These are phyloP conservation scores for Argyresthia goedartella DNA, from an alignment of 2,888 invertebrate genomes.

Conservation along the genomic window DNA sequence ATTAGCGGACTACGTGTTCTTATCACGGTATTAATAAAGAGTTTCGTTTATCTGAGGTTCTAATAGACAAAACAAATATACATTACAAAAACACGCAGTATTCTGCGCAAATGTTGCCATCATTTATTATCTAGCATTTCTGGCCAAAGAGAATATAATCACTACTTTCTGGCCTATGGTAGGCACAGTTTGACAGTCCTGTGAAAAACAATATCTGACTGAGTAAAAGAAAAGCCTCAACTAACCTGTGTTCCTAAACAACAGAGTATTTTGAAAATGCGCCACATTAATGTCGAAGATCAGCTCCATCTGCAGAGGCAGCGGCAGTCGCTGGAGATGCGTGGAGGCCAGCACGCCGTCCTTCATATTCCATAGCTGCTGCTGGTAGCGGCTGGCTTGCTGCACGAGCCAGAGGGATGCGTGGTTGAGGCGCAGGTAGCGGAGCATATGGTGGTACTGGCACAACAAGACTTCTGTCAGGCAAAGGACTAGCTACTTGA, in stretches of 20 bases:
- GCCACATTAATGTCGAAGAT: conserved; percentile 59
- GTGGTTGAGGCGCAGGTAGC: conserved; percentile 35
- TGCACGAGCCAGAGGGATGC: conserved; percentile 33
- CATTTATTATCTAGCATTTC: too few relatives aligned
- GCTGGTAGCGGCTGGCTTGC: conserved; percentile 45
- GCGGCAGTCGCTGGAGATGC: conserved; percentile 39
- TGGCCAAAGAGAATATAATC: too few relatives aligned
- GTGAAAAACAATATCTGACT: too few relatives aligned
- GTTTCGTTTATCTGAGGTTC: too few relatives aligned
- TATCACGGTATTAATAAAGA: too few relatives aligned
- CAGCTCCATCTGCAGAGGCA: conserved; percentile 53
- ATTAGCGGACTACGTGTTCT: too few relatives aligned
- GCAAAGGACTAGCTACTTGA: too few relatives aligned
- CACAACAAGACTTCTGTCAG: conserved; percentile 12
- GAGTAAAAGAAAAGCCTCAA: neutral
- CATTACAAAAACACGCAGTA: too few relatives aligned
- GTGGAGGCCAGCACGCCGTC: conserved; percentile 39
- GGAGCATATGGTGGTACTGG: conserved; percentile 53
- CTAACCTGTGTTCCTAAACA: conserved; percentile 45
- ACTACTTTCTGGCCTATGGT: too few relatives aligned
- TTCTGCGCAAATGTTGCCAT: too few relatives aligned
- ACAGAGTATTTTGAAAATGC: conserved; percentile 45
- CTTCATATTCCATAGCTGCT: conserved; percentile 52
- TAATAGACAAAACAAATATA: too few relatives aligned
- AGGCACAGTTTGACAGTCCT: neutral